Conservation (phyloP, 2,113 vertebrate genomes). For the Bucco capensis region DNA sequence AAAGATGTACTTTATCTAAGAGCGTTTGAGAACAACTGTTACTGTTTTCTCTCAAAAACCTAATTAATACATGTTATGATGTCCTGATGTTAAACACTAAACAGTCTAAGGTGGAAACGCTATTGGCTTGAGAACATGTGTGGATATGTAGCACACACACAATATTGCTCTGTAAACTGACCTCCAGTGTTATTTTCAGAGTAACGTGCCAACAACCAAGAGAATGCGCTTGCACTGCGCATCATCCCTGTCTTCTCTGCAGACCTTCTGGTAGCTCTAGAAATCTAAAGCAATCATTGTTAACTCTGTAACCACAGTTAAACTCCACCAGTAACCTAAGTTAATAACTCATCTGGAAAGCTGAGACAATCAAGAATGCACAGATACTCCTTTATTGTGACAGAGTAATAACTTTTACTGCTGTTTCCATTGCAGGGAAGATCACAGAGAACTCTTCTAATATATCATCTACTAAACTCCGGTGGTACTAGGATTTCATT, state of each 20-base stretch:
- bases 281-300: background rate
- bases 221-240: background rate
- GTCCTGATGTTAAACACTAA: background rate
- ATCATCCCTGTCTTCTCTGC: background rate
- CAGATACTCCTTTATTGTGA: background rate
- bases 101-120: background rate
- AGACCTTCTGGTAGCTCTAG: background rate
- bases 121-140: slow-evolving; percentile 16
- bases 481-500: slow-evolving; percentile 56
- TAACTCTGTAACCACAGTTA: background rate
- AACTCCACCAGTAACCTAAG: background rate
- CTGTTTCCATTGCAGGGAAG: slow-evolving; percentile 74
- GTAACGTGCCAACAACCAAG: background rate
- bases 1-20: slow-evolving; percentile 48
- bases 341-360: background rate
- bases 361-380: background rate
- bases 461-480: slow-evolving; percentile 38
- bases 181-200: background rate
- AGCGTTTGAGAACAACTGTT: slow-evolving; percentile 17
- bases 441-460: slow-evolving; percentile 65
- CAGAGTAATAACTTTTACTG: slow-evolving; percentile 54
- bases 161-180: background rate
- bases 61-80: background rate
- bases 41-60: background rate
- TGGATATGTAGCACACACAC: background rate